Evolutionary conservation across 2,797 vertebrate species (phyloP).

Genomic region (Clamator glandarius): DNA sequence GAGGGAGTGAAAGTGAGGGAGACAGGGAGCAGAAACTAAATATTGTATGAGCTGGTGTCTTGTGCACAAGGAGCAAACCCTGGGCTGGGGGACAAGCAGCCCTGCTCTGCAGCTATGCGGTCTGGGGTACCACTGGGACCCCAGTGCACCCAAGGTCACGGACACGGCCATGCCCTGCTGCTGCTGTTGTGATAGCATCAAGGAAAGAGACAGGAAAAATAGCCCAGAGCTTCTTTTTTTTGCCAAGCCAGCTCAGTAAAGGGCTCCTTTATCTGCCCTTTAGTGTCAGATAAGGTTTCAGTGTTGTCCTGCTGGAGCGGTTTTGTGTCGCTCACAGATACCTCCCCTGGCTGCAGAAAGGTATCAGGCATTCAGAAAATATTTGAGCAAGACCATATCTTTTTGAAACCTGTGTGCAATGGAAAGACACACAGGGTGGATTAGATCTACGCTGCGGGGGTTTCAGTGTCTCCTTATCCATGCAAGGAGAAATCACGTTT

Average conservation of each 20-base stretch:
- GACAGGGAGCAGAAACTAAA: not conserved
- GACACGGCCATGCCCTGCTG: fast-evolving
- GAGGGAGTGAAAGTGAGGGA: not conserved
- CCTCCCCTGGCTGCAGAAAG: not conserved
- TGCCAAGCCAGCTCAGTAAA: not conserved
- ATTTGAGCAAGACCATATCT: not conserved
- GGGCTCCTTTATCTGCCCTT: constrained; percentile 13
- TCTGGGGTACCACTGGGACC: not conserved
- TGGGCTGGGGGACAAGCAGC: not conserved
- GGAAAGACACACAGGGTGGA: not conserved
- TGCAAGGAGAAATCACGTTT: not conserved
- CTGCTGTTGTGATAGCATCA: not conserved
- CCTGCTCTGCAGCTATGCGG: not conserved
- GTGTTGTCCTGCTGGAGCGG: not conserved
- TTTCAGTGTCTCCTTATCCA: not conserved
- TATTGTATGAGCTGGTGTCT: not conserved
- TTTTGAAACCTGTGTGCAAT: not conserved
- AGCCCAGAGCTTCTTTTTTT: not conserved
- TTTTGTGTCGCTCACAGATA: not conserved
- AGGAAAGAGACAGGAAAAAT: not conserved
- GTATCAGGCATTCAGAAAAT: not conserved
- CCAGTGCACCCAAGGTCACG: fast-evolving
- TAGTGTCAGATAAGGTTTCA: not conserved
- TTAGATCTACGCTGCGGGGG: not conserved
- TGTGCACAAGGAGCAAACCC: not conserved